Evolutionary conservation across 1,140 invertebrate genomes (phyloP).

Genomic region (Pteromalus puparum): DNA sequence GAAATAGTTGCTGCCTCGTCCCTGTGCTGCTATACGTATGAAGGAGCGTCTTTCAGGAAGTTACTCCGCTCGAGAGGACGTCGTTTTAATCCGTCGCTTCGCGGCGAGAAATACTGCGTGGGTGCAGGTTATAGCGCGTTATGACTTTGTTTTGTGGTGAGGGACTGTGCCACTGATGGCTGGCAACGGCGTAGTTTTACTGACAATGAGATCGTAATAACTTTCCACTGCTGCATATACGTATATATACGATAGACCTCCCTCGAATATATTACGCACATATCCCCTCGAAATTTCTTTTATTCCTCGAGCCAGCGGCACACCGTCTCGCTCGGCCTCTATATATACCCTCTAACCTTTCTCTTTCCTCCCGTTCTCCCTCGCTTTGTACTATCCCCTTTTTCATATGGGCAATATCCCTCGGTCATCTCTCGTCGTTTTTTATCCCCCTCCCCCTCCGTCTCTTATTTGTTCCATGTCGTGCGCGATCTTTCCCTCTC

Average conservation of each 20-base stretch:
- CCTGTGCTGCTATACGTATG: neutral
- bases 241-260: neutral
- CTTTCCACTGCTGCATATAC: too few relatives aligned
- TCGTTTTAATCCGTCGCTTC: neutral
- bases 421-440: neutral
- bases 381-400: neutral
- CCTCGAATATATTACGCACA: neutral
- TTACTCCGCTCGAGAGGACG: neutral
- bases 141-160: too few relatives aligned
- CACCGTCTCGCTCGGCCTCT: neutral
- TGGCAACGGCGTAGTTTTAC: too few relatives aligned
- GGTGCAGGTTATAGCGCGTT: neutral
- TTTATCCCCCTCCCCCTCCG: neutral
- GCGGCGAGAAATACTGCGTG: neutral
- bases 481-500: neutral
- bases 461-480: constrained; percentile 21
- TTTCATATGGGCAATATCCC: constrained; percentile 7
- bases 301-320: neutral
- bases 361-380: constrained; percentile 11
- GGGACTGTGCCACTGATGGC: too few relatives aligned
- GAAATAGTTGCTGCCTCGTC: constrained; percentile 9
- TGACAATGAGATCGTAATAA: too few relatives aligned
- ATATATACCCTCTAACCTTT: neutral
- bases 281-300: neutral
- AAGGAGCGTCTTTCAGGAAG: constrained; percentile 8